A percentile compares a stretch with the other conserved stretches of the same genome.
Conservation (phyloP, 2,888 invertebrate genomes). For the Emmelina monodactyla region DNA sequence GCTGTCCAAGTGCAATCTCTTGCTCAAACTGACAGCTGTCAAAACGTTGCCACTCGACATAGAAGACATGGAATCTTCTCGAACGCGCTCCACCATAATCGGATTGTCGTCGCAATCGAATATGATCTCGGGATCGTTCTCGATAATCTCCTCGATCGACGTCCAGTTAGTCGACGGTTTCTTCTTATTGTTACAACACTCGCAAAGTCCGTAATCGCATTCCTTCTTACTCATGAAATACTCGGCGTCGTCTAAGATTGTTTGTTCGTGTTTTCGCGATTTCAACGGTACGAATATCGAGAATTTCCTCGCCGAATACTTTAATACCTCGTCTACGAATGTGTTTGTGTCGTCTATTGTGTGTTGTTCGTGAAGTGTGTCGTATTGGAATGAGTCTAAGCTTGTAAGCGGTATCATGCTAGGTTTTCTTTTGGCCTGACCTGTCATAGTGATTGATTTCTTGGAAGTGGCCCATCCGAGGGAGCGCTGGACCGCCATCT, state of each 20-base stretch:
- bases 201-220: constrained; percentile 49
- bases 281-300: constrained; percentile 34
- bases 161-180: constrained; percentile 42
- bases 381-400: constrained; percentile 21
- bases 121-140: constrained; percentile 56
- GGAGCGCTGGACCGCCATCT: constrained; percentile 91
- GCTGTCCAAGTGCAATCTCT: constrained; percentile 27
- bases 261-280: constrained; percentile 28
- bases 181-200: constrained; percentile 37
- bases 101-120: constrained; percentile 52
- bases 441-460: constrained; percentile 80
- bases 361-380: constrained; percentile 25
- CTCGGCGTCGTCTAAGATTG: constrained; percentile 47
- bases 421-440: constrained; percentile 59
- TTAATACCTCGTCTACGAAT: constrained; percentile 33
- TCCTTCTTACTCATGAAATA: constrained; percentile 49
- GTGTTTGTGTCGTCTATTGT: constrained; percentile 19
- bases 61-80: constrained; percentile 13
- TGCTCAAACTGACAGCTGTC: constrained; percentile 25
- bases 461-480: constrained; percentile 86
- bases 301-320: constrained; percentile 46
- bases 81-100: constrained; percentile 36
- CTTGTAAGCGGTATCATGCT: constrained; percentile 29
- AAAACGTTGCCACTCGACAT: constrained; percentile 20
- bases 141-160: constrained; percentile 53